These are phyloP conservation scores for Nomia melanderi DNA, from an alignment of 1,140 invertebrate genomes.

Conservation along the genomic window DNA sequence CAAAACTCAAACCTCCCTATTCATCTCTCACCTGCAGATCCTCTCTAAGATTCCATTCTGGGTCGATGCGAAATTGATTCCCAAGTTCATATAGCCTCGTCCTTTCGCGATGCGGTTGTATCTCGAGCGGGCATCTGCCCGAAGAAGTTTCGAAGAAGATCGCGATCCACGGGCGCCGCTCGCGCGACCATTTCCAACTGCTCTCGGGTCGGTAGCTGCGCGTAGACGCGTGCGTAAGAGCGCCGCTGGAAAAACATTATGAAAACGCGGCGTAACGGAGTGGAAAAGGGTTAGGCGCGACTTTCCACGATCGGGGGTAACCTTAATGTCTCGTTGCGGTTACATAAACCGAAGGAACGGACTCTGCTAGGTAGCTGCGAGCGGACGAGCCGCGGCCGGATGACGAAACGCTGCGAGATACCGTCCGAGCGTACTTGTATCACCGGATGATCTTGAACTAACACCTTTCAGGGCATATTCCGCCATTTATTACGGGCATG, in stretches of 20 bases:
- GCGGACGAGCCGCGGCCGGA: slow-evolving; percentile 43
- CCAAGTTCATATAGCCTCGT: not conserved
- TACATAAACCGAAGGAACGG: slow-evolving; percentile 37
- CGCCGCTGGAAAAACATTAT: slow-evolving; percentile 38
- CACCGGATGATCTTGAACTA: slow-evolving; percentile 76
- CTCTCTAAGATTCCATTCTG: too few relatives aligned
- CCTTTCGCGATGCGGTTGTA: slow-evolving; percentile 7
- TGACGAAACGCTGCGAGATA: slow-evolving; percentile 62
- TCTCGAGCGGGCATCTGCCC: slow-evolving; percentile 19
- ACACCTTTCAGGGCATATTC: slow-evolving; percentile 76
- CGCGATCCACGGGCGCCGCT: slow-evolving; percentile 16
- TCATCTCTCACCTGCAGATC: not conserved
- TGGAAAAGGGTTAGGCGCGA: slow-evolving; percentile 51
- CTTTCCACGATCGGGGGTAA: slow-evolving; percentile 60
- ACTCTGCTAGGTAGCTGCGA: slow-evolving; percentile 31
- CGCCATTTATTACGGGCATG: slow-evolving; percentile 74
- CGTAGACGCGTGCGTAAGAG: slow-evolving; percentile 32
- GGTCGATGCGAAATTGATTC: not conserved
- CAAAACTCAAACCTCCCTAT: too few relatives aligned
- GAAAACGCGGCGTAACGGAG: slow-evolving; percentile 24
- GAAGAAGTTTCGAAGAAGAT: slow-evolving; percentile 8
- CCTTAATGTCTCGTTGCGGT: slow-evolving; percentile 55
- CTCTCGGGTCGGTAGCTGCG: not conserved
- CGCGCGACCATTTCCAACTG: slow-evolving; percentile 45
- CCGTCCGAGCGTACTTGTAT: slow-evolving; percentile 69